Base-by-base conservation (phyloP, 2,888 invertebrate species). In the Lucinisca nassula region DNA sequence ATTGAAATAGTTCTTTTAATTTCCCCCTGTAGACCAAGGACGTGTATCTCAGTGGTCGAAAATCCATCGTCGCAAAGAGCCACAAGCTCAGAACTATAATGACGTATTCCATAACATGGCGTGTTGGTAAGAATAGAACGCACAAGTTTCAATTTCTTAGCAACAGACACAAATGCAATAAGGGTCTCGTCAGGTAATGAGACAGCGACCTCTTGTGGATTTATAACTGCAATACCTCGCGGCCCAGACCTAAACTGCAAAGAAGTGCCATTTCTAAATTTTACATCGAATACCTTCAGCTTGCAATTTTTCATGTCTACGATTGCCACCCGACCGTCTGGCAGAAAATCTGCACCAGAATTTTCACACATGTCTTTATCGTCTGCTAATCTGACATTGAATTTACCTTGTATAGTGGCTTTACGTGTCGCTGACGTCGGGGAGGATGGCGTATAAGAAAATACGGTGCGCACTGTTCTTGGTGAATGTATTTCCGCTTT, bases 61-160 rank as follows among this genome's bases (percentile, higher is more conserved):
- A 90, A 90, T 12, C 90, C 90, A 49, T 90, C 90, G 40, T 90
- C 84, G 74, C 90, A 90, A 1, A 90, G 77, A 8, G 84, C 82
- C 21, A 88, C 76, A 1, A 90, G 74, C 51, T 82, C 82, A 55
- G 87, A 87, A 51, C 84, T 84, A 35, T 82, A 77, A 70, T 79
- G 74, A 6, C 83, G 80, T 4, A 90, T 86, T 1, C 87, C 90
- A 55, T 88, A 90, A 58, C 90, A 90, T 17, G 90, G 90, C 2
- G 86, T 55, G 27, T 61, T 77, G 30, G 90, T 90, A 21, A 90
- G 73, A 58, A 90, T 88, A 35, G 85, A 88, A n/a, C 87, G 78
- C 12, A 80, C 80, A n/a, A 77, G 30, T 35, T 85, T 81, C 32
- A 86, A 38, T 32, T 75, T 85, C 45, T 86, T 90, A 12, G 37